Evolutionary conservation across 1,140 invertebrate genomes (phyloP).

Genomic region (Neodiprion pinetum): DNA sequence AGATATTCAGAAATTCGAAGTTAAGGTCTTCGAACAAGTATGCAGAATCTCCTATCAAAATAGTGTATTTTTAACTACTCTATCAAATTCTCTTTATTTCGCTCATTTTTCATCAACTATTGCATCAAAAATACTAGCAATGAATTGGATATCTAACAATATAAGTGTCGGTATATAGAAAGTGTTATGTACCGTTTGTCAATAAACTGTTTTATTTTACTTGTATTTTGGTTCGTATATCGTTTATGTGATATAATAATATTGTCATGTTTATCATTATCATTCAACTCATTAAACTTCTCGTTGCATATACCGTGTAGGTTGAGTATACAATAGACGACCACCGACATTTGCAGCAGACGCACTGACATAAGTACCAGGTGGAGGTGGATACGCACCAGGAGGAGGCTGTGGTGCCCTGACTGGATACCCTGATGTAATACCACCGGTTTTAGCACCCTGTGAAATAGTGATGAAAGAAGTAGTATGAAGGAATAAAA

Average conservation of each 20-base stretch:
- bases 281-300: constrained; percentile 37
- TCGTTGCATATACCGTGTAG: constrained; percentile 52
- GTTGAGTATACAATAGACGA: constrained; percentile 54
- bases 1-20: too few species aligned
- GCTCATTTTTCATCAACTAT: too few species aligned
- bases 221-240: constrained; percentile 4
- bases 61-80: too few species aligned
- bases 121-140: too few species aligned
- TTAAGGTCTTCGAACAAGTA: too few species aligned
- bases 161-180: too few species aligned
- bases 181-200: too few species aligned
- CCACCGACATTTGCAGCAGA: constrained; percentile 49
- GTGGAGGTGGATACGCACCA: constrained; percentile 47
- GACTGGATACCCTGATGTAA: constrained; percentile 66
- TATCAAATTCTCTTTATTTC: too few species aligned
- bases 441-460: constrained; percentile 64
- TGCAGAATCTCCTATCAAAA: too few species aligned
- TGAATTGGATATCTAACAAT: too few species aligned
- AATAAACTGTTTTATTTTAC: background rate
- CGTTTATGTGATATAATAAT: background rate
- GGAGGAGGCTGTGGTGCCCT: constrained; percentile 56
- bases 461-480: constrained; percentile 34
- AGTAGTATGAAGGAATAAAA: background rate
- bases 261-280: constrained; percentile 12
- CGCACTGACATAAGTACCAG: constrained; percentile 53